Evolutionary conservation across 2,113 vertebrate species (phyloP).

Genomic region (Passer montanus): DNA sequence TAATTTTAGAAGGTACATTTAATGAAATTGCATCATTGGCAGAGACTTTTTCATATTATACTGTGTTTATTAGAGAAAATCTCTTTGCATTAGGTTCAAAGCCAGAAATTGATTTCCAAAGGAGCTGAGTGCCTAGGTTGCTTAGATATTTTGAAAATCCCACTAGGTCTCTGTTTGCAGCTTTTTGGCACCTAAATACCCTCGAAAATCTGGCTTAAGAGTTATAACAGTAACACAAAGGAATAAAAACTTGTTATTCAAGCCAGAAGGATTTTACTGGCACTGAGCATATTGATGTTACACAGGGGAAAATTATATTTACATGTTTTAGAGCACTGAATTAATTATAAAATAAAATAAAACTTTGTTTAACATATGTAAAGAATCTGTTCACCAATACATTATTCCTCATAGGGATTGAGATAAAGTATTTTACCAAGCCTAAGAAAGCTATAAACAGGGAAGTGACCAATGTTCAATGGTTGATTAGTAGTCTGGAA

Average conservation of each 20-base stretch:
- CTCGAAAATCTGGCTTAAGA: background rate
- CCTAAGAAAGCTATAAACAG: background rate
- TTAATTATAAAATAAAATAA: conserved; percentile 49
- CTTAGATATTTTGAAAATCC: conserved; percentile 32
- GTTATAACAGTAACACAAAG: background rate
- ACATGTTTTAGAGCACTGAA: conserved; percentile 41
- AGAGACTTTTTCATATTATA: background rate
- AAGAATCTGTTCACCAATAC: conserved; percentile 24
- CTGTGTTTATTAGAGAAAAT: background rate
- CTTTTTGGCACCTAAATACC: conserved; percentile 12
- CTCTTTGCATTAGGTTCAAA: conserved; percentile 36
- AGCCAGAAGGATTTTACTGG: conserved; percentile 49
- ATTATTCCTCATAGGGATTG: background rate
- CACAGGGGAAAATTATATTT: conserved; percentile 38
- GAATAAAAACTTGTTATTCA: conserved; percentile 34
- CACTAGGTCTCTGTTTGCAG: background rate
- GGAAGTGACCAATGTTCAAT: background rate
- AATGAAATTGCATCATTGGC: background rate
- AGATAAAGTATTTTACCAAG: background rate
- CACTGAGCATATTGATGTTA: conserved; percentile 28
- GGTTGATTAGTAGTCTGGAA: background rate
- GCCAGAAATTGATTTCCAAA: conserved; percentile 23
- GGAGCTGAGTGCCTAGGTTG: background rate
- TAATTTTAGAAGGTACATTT: background rate
- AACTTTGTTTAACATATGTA: conserved; percentile 41